Evolutionary conservation across 2,888 invertebrate genomes (phyloP).

Genomic region (Melanargia galathea): DNA sequence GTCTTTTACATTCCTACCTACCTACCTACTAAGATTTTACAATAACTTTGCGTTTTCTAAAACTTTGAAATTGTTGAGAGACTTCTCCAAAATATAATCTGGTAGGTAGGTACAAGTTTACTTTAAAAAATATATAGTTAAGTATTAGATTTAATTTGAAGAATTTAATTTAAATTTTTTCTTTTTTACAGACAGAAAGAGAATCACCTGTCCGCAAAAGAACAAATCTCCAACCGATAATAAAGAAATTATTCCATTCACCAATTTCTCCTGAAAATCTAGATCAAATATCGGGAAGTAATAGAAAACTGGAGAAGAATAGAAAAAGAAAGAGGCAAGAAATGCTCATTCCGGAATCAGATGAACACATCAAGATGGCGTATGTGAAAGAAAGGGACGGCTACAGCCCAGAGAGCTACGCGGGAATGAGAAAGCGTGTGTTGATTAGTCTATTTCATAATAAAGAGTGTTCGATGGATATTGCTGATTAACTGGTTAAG

Average conservation of each 20-base stretch:
- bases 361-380: slow-evolving; percentile 59
- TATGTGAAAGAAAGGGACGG: slow-evolving; percentile 62
- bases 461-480: slow-evolving; percentile 67
- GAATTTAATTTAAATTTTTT: background rate
- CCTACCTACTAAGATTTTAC: no score
- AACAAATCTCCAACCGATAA: slow-evolving; percentile 56
- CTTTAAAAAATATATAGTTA: no score
- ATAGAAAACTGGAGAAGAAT: slow-evolving; percentile 34
- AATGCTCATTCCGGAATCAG: slow-evolving; percentile 55
- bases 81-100: no score
- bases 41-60: no score
- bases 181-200: slow-evolving; percentile 62
- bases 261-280: slow-evolving; percentile 51
- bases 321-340: slow-evolving; percentile 59
- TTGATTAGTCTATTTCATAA: slow-evolving; percentile 67
- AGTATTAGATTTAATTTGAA: no score
- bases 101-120: no score
- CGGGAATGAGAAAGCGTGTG: slow-evolving; percentile 63
- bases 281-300: background rate
- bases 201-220: slow-evolving; percentile 65
- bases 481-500: slow-evolving; percentile 32
- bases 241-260: slow-evolving; percentile 70
- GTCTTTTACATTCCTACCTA: no score
- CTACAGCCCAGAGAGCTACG: slow-evolving; percentile 54
- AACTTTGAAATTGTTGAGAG: no score